Conservation (phyloP, 2,888 invertebrate species). For the Melieria omissa region DNA sequence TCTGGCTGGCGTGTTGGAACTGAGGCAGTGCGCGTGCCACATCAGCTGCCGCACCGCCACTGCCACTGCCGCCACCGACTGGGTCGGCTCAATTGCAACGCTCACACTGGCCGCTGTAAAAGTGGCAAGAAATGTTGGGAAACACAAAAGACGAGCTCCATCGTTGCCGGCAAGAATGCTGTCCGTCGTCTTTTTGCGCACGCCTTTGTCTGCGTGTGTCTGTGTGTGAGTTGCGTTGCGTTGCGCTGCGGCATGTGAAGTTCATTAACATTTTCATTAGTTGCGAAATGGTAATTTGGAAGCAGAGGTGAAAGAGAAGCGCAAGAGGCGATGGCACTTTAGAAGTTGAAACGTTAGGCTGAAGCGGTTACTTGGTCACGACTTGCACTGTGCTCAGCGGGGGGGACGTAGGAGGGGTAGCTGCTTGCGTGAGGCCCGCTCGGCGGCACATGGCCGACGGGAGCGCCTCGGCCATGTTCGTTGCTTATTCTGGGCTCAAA, state of each 20-base stretch:
- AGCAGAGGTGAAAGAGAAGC: background rate
- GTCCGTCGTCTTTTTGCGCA: background rate
- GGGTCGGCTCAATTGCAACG: background rate
- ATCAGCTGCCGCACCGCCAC: conserved; percentile 40
- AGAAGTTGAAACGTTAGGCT: background rate
- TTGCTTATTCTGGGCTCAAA: too few species aligned
- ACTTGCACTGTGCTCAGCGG: too few species aligned
- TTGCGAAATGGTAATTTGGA: conserved; percentile 49
- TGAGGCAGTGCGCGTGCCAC: conserved; percentile 47
- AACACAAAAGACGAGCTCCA: conserved; percentile 11
- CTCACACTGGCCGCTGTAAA: conserved; percentile 4
- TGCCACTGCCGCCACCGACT: conserved; percentile 3
- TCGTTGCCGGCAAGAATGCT: conserved; percentile 12
- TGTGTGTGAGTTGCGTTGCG: conserved; percentile 21
- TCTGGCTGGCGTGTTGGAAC: background rate
- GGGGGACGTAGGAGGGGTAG: too few species aligned
- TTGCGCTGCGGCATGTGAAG: conserved; percentile 46
- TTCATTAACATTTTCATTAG: conserved; percentile 65
- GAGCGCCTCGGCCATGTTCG: too few species aligned
- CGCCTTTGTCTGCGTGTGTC: conserved; percentile 18
- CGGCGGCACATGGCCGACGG: too few species aligned
- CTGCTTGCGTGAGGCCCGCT: too few species aligned
- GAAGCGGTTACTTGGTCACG: conserved; percentile 1
- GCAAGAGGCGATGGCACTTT: background rate
- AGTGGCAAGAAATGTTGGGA: conserved; percentile 29